Percentiles rank a stretch among this genome's conserved stretches.
phyloP scores from a whole-genome alignment of 2,113 vertebrate genomes.

The Laticauda colubrina region DNA sequence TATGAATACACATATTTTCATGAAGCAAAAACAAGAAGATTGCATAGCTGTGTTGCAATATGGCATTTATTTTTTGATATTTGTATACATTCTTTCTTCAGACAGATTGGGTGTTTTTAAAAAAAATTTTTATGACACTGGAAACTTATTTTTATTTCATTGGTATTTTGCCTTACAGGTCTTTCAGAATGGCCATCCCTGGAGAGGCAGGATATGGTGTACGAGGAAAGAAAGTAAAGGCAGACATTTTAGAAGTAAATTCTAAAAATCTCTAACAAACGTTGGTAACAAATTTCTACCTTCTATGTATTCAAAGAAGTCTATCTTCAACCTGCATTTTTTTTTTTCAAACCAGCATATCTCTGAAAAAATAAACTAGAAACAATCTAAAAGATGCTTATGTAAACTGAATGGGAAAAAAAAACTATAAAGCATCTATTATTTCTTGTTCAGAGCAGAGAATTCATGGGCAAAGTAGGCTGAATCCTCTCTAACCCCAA shows the following conservation, averaged over 20 bases:
- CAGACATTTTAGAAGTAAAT: neutral
- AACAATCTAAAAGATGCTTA: neutral
- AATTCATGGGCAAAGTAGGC: neutral
- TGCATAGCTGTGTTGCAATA: conserved; percentile 1
- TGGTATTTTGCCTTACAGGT: neutral
- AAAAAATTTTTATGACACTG: neutral
- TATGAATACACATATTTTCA: conserved; percentile 6
- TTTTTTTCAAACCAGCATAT: neutral
- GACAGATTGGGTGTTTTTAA: neutral
- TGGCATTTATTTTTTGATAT: neutral
- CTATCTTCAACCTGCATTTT: neutral
- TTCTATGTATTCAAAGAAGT: neutral
- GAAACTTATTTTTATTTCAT: neutral
- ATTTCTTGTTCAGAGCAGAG: neutral
- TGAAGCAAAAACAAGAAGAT: neutral
- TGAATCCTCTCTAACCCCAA: neutral
- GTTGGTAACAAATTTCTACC: neutral
- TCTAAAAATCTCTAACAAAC: neutral
- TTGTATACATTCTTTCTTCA: neutral
- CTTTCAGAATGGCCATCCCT: neutral
- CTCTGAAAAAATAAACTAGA: neutral
- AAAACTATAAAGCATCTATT: neutral
- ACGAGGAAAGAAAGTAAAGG: neutral
- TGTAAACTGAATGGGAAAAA: neutral
- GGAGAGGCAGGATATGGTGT: neutral